Evolutionary conservation across 2,888 invertebrate genomes (phyloP).

Genomic region (Tiliacea citrago): DNA sequence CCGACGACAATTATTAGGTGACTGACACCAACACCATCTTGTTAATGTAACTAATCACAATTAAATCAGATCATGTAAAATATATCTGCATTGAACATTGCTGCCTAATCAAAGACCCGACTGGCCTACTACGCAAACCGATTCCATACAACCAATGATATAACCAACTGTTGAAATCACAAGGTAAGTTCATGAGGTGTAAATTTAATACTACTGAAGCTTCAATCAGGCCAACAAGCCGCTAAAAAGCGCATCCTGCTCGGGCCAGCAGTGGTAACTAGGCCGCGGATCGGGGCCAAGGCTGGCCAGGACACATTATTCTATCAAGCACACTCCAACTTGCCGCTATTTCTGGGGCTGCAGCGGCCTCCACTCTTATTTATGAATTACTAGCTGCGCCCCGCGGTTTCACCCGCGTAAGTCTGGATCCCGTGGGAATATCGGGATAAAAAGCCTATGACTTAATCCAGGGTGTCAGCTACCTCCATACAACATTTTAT

Average conservation of each 20-base stretch:
- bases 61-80: slow-evolving; percentile 2
- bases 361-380: slow-evolving; percentile 74
- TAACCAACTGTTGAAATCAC: slow-evolving; percentile 28
- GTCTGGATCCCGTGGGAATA: no score
- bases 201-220: slow-evolving; percentile 47
- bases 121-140: neutral
- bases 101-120: neutral
- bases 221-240: slow-evolving; percentile 63
- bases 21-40: neutral
- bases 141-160: neutral
- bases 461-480: no score
- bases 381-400: no score
- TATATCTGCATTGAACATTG: neutral
- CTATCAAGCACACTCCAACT: slow-evolving; percentile 82
- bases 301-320: slow-evolving; percentile 87
- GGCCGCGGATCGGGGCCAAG: slow-evolving; percentile 86
- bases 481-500: no score
- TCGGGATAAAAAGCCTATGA: no score
- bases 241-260: slow-evolving; percentile 85
- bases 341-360: slow-evolving; percentile 77
- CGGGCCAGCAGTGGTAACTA: slow-evolving; percentile 71
- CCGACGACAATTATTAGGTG: neutral
- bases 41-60: neutral
- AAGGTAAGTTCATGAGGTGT: slow-evolving; percentile 37
- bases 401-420: no score